Conservation (phyloP, 2,888 invertebrate species). For the Diplolepis rosae region DNA sequence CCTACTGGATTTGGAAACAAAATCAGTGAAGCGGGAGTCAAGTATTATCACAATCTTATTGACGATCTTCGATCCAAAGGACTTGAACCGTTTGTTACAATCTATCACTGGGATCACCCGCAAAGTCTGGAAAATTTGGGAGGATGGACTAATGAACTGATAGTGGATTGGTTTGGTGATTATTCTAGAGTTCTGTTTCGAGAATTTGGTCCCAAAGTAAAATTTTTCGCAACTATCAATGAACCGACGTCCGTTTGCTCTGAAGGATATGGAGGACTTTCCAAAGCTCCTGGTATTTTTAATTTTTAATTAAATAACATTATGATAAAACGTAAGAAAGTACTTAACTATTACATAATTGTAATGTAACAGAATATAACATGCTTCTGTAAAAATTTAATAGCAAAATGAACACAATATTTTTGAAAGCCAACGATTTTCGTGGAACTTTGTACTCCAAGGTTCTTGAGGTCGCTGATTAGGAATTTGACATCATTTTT, state of each 20-base stretch:
- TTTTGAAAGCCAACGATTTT: too few relatives aligned
- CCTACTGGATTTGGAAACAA: constrained; percentile 77
- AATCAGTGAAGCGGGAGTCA: constrained; percentile 77
- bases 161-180: constrained; percentile 78
- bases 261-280: constrained; percentile 73
- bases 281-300: constrained; percentile 50
- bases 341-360: too few relatives aligned
- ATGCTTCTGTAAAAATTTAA: too few relatives aligned
- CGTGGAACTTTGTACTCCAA: too few relatives aligned
- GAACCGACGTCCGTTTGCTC: constrained; percentile 80
- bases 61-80: constrained; percentile 75
- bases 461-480: too few relatives aligned
- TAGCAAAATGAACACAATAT: too few relatives aligned
- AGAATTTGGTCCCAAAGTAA: constrained; percentile 72
- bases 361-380: too few relatives aligned
- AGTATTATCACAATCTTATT: constrained; percentile 79
- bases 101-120: constrained; percentile 82
- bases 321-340: too few relatives aligned
- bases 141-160: constrained; percentile 79
- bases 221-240: constrained; percentile 82
- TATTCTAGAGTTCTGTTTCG: constrained; percentile 77
- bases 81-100: constrained; percentile 78
- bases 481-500: too few relatives aligned
- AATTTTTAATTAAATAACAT: too few relatives aligned
- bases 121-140: constrained; percentile 78